These are phyloP conservation scores for Calephelis virginiensis DNA, from an alignment of 1,140 invertebrate genomes.

Conservation along the genomic window DNA sequence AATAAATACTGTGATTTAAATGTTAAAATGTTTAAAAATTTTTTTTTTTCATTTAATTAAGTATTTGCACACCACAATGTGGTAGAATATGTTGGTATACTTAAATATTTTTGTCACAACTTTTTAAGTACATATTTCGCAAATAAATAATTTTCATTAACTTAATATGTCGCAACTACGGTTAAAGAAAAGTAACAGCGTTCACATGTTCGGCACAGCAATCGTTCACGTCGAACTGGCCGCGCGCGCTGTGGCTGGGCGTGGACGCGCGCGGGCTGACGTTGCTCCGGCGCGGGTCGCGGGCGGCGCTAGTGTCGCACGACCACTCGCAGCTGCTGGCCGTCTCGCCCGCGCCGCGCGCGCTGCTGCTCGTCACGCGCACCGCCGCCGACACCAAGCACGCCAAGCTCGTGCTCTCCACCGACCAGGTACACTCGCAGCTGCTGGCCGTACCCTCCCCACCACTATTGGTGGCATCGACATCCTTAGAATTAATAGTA, in stretches of 20 bases:
- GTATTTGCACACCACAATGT: too few relatives aligned
- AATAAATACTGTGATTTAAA: too few relatives aligned
- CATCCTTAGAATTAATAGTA: too few relatives aligned
- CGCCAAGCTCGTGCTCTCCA: conserved; percentile 93
- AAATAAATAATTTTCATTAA: too few relatives aligned
- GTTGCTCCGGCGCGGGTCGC: conserved; percentile 91
- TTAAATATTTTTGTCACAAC: too few relatives aligned
- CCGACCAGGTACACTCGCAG: conserved; percentile 83
- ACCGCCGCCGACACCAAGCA: conserved; percentile 89
- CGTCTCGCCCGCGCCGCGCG: conserved; percentile 92
- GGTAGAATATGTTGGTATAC: too few relatives aligned
- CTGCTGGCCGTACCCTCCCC: too few relatives aligned
- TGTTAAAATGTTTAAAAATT: too few relatives aligned
- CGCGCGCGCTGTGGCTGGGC: conserved; percentile 92
- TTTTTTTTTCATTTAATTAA: too few relatives aligned
- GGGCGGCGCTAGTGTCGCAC: conserved; percentile 92
- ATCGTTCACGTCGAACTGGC: conserved; percentile 98
- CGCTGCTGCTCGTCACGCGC: conserved; percentile 93
- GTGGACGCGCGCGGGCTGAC: conserved; percentile 96
- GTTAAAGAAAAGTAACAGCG: not conserved
- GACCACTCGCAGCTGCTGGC: conserved; percentile 92
- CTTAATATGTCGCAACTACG: too few relatives aligned
- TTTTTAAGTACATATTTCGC: too few relatives aligned
- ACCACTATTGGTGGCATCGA: too few relatives aligned
- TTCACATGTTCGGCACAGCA: conserved; percentile 80